A percentile compares a stretch with the other conserved stretches of the same genome.
Conservation (phyloP, 92 coral and sea anemone genomes). For the Zoanthus gigantus region DNA sequence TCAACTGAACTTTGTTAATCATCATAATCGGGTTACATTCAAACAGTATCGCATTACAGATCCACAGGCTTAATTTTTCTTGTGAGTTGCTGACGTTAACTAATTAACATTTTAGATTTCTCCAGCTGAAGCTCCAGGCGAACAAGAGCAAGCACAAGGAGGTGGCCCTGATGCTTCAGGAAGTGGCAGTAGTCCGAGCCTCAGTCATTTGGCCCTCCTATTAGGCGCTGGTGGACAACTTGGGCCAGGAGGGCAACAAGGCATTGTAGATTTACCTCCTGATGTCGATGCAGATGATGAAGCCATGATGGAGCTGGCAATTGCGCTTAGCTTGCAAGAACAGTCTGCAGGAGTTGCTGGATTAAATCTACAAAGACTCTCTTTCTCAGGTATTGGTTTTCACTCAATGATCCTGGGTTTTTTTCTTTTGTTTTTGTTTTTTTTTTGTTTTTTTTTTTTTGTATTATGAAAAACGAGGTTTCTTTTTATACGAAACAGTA, state of each 20-base stretch:
- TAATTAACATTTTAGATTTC: conserved; percentile 9
- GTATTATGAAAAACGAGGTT: not conserved
- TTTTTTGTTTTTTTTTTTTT: not conserved
- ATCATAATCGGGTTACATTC: no score
- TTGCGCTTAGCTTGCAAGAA: conserved; percentile 97
- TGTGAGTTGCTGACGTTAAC: not conserved
- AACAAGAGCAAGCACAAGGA: conserved; percentile 59
- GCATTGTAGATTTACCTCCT: conserved; percentile 89
- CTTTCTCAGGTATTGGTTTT: conserved; percentile 21
- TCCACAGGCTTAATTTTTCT: no score
- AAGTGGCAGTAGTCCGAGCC: conserved; percentile 40
- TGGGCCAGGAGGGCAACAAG: conserved; percentile 71
- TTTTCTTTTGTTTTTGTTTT: not conserved
- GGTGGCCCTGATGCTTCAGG: conserved; percentile 39
- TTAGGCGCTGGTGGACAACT: conserved; percentile 83
- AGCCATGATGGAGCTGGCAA: conserved; percentile 99
- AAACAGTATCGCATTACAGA: no score
- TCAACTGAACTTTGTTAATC: no score
- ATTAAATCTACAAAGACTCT: conserved; percentile 17
- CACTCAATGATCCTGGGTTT: not conserved
- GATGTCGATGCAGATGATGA: conserved; percentile 95
- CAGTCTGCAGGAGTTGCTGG: conserved; percentile 75
- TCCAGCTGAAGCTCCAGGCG: conserved; percentile 59
- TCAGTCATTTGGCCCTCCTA: conserved; percentile 87
- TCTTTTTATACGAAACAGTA: not conserved